Evolutionary conservation across 2,888 invertebrate genomes (phyloP).

Genomic region (Arctia plantaginis): DNA sequence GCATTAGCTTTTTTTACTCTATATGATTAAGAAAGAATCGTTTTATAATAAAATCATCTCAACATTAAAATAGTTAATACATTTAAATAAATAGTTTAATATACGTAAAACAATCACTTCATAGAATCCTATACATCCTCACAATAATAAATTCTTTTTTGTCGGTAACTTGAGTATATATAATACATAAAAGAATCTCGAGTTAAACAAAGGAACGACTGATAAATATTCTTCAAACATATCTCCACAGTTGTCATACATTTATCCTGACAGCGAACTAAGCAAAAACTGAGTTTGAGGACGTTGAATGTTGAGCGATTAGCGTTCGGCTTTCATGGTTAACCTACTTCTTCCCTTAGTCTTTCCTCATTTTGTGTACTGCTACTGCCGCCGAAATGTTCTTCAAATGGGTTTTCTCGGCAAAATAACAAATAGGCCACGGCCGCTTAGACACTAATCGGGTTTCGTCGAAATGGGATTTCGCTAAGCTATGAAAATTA

Average conservation of each 20-base stretch:
- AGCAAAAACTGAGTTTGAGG: slow-evolving; percentile 60
- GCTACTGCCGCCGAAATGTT: slow-evolving; percentile 49
- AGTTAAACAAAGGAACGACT: slow-evolving; percentile 41
- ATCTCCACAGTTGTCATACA: slow-evolving; percentile 56
- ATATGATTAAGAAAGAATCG: neutral
- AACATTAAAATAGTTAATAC: neutral
- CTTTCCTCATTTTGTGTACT: slow-evolving; percentile 53
- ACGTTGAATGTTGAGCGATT: slow-evolving; percentile 63
- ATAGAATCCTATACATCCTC: slow-evolving; percentile 23
- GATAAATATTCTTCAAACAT: slow-evolving; percentile 55
- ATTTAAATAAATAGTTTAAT: neutral
- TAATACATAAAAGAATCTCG: slow-evolving; percentile 23
- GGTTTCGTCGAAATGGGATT: slow-evolving; percentile 73
- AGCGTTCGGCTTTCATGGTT: slow-evolving; percentile 73
- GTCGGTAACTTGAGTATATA: slow-evolving; percentile 15
- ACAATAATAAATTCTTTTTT: slow-evolving; percentile 29
- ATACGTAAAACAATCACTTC: slow-evolving; percentile 18
- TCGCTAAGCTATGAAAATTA: slow-evolving; percentile 76
- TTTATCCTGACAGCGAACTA: slow-evolving; percentile 58
- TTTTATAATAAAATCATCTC: neutral
- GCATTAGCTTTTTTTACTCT: neutral
- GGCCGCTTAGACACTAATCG: slow-evolving; percentile 74
- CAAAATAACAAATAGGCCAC: slow-evolving; percentile 75
- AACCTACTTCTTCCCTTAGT: slow-evolving; percentile 62
- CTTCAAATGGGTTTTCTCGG: slow-evolving; percentile 61